A percentile compares a stretch with the other conserved stretches of the same genome.
phyloP scores from a whole-genome alignment of 2,113 vertebrate genomes.

The Melanotaenia duboulayi region DNA sequence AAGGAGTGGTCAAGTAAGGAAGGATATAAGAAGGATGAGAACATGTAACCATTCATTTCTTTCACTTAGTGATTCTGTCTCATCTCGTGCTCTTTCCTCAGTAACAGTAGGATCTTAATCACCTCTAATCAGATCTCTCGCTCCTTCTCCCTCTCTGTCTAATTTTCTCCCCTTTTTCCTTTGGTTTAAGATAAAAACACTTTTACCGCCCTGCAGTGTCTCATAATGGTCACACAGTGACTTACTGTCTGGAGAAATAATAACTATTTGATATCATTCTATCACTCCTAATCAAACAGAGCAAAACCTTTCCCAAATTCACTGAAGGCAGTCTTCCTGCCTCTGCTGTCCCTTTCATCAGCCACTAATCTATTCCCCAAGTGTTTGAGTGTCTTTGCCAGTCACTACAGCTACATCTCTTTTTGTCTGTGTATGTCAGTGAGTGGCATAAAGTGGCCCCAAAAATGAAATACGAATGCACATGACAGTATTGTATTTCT shows the following conservation, averaged over 20 bases:
- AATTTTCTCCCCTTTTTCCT: constrained; percentile 24
- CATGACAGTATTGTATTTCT: neutral
- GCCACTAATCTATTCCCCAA: constrained; percentile 36
- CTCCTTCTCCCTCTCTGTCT: constrained; percentile 15
- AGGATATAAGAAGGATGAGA: constrained; percentile 10
- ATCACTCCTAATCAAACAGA: constrained; percentile 63
- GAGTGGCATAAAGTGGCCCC: neutral
- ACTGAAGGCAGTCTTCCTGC: constrained; percentile 5
- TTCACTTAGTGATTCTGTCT: constrained; percentile 22
- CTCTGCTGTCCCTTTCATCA: constrained; percentile 49
- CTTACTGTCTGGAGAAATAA: constrained; percentile 47
- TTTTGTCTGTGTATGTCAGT: neutral
- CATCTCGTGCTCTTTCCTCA: constrained; percentile 30
- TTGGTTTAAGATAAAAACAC: constrained; percentile 57
- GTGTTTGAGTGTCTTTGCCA: constrained; percentile 30
- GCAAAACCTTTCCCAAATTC: constrained; percentile 43
- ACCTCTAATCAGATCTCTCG: constrained; percentile 47
- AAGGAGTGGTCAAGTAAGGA: constrained; percentile 25
- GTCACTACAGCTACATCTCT: constrained; percentile 17
- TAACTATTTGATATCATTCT: constrained; percentile 53
- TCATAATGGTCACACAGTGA: constrained; percentile 54
- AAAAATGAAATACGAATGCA: neutral
- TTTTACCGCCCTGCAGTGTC: constrained; percentile 45
- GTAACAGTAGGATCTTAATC: constrained; percentile 58
- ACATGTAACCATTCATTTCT: constrained; percentile 36